Evolutionary conservation across 2,113 vertebrate genomes (phyloP).

Genomic region (Actinemys pallida): DNA sequence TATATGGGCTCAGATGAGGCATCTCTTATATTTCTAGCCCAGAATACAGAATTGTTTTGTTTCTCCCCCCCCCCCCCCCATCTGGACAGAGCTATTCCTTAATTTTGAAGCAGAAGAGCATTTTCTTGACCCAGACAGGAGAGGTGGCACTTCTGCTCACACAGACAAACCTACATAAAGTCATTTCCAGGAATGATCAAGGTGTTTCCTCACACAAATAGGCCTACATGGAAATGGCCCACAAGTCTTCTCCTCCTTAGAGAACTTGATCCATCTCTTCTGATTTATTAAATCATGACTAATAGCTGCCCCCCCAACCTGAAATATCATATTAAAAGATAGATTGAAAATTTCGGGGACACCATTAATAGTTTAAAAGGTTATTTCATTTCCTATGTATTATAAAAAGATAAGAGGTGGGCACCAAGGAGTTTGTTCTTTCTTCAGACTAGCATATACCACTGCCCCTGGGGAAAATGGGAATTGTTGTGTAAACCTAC

Average conservation of each 20-base stretch:
- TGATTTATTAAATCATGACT: not conserved
- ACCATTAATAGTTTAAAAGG: not conserved
- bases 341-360: not conserved
- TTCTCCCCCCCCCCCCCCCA: not conserved
- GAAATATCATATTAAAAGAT: not conserved
- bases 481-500: not conserved
- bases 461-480: not conserved
- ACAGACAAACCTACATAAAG: not conserved
- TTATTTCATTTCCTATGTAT: not conserved
- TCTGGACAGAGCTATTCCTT: not conserved
- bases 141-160: not conserved
- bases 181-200: slow-evolving; percentile 14
- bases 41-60: not conserved
- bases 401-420: not conserved
- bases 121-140: not conserved
- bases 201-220: slow-evolving; percentile 15
- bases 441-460: not conserved
- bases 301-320: not conserved
- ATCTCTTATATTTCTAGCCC: not conserved
- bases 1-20: not conserved
- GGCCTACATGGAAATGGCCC: not conserved
- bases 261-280: not conserved
- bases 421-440: not conserved
- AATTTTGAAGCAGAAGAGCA: not conserved
- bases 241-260: not conserved